Conservation (phyloP, 2,113 vertebrate genomes). For the Cephalophus harveyi region DNA sequence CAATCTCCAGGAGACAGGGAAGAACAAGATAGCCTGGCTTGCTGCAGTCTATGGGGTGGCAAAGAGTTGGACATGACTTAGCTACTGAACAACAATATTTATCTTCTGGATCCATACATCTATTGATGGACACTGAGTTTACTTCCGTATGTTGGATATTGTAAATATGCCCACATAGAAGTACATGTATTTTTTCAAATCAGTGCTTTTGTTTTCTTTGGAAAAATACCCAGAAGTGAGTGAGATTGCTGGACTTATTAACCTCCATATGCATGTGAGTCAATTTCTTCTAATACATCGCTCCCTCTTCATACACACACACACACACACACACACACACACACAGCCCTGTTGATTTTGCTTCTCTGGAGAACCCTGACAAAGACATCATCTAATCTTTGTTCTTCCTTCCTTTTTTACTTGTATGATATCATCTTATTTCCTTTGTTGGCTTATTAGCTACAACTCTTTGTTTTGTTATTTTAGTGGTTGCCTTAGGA, state of each 20-base stretch:
- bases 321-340: not conserved
- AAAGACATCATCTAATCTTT: not conserved
- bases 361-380: not conserved
- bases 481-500: not conserved
- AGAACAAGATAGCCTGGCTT: not conserved
- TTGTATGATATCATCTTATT: not conserved
- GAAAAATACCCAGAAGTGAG: not conserved
- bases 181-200: not conserved
- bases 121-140: not conserved
- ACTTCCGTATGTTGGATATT: not conserved
- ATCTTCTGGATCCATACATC: not conserved
- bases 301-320: not conserved
- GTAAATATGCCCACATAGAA: not conserved
- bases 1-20: not conserved
- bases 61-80: not conserved
- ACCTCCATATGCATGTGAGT: not conserved
- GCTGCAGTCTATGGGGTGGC: not conserved
- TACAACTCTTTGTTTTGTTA: not conserved
- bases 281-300: not conserved
- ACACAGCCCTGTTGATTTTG: not conserved
- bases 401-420: not conserved
- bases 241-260: not conserved
- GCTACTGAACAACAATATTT: not conserved
- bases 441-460: not conserved
- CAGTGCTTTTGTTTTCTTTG: not conserved